Percentiles rank a stretch among this genome's conserved stretches.
phyloP scores from a whole-genome alignment of 2,888 invertebrate genomes.

The Hypsopygia costalis region DNA sequence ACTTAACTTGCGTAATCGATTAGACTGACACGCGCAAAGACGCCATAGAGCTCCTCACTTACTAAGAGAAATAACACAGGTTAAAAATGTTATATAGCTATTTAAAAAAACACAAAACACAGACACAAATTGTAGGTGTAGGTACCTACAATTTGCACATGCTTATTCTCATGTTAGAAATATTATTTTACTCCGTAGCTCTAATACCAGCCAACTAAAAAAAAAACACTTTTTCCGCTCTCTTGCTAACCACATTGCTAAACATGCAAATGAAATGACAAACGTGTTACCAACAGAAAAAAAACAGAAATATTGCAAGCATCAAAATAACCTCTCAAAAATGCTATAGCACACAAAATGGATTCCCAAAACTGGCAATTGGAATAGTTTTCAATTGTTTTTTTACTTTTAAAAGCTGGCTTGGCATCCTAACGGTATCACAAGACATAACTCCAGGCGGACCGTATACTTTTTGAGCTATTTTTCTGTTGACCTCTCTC shows the following conservation, averaged over 20 bases:
- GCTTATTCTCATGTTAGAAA: neutral
- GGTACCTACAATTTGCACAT: no score
- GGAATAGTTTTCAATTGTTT: slow-evolving; percentile 71
- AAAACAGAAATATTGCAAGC: neutral
- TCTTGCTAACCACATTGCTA: neutral
- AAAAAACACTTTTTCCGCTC: neutral
- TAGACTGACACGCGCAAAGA: no score
- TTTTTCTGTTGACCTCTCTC: slow-evolving; percentile 67
- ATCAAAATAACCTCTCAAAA: slow-evolving; percentile 24
- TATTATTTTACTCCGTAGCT: neutral
- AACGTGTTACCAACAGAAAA: neutral
- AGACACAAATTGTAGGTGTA: no score
- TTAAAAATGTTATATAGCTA: no score
- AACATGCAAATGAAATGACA: neutral
- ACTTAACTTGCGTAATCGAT: no score
- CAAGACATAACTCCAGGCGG: slow-evolving; percentile 71
- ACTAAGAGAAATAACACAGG: no score
- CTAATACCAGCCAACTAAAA: neutral
- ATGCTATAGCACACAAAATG: slow-evolving; percentile 69
- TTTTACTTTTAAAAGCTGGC: slow-evolving; percentile 57
- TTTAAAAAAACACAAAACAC: no score
- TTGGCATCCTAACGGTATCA: slow-evolving; percentile 77
- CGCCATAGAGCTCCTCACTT: no score
- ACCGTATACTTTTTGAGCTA: slow-evolving; percentile 66
- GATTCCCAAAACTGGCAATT: slow-evolving; percentile 77